phyloP scores from a whole-genome alignment of 2,797 vertebrate genomes.

The Sebastes nivosus region DNA sequence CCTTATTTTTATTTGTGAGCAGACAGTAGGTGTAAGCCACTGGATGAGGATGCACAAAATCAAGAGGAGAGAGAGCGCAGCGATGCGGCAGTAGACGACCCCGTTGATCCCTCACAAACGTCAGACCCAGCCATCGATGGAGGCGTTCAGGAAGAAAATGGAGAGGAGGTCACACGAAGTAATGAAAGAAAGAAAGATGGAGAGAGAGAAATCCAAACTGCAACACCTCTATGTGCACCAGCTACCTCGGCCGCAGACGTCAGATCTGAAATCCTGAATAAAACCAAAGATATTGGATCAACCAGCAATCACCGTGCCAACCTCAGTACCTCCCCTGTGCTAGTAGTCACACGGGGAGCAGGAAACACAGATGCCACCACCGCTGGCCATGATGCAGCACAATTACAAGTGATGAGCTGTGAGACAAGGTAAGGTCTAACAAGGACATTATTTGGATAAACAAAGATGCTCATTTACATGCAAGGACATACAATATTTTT shows the following conservation, averaged over 20 bases:
- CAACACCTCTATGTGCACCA: not conserved
- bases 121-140: rapidly evolving
- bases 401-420: not conserved
- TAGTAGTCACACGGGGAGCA: rapidly evolving
- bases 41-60: not conserved
- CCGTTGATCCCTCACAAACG: rapidly evolving
- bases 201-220: not conserved
- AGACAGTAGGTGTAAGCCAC: not conserved
- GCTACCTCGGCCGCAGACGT: rapidly evolving
- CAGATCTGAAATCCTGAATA: not conserved
- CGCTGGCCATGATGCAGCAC: not conserved
- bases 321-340: not conserved
- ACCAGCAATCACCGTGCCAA: not conserved
- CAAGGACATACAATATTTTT: not conserved
- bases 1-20: not conserved
- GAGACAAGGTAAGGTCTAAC: not conserved
- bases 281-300: not conserved
- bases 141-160: not conserved
- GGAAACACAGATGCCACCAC: not conserved
- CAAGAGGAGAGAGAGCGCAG: not conserved
- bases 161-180: not conserved
- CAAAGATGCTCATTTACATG: not conserved
- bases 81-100: not conserved
- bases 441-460: not conserved
- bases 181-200: not conserved